Percentiles rank a stretch among this genome's conserved stretches.
Evolutionary conservation across 2,113 vertebrate species (phyloP).

Genomic region (Dicrurus megarhynchus): DNA sequence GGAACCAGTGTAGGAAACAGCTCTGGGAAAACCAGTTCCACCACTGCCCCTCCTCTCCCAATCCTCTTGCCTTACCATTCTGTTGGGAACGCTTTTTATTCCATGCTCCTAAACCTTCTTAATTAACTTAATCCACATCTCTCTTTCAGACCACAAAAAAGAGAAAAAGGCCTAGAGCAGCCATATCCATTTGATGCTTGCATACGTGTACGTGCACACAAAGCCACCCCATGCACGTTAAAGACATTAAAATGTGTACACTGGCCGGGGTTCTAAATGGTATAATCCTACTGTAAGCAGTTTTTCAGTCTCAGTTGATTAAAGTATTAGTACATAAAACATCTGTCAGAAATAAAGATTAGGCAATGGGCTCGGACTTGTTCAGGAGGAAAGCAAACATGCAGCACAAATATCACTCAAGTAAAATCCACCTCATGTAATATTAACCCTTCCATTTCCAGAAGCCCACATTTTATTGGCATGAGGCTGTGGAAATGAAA

Average conservation of each 20-base stretch:
- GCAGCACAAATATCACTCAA: background rate
- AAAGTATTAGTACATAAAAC: conserved; percentile 53
- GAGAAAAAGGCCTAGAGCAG: background rate
- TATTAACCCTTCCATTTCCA: conserved; percentile 15
- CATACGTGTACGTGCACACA: background rate
- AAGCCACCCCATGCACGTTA: background rate
- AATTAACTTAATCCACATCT: background rate
- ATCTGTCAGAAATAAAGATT: conserved; percentile 57
- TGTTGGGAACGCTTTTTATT: background rate
- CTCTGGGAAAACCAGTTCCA: background rate
- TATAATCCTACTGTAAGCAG: conserved; percentile 25
- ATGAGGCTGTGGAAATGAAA: background rate
- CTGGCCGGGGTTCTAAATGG: background rate
- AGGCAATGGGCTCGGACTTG: conserved; percentile 17
- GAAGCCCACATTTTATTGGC: background rate
- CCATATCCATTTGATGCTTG: background rate
- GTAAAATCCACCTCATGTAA: background rate
- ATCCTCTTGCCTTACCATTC: background rate
- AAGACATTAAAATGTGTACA: background rate
- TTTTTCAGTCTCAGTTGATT: conserved; percentile 34
- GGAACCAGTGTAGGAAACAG: background rate
- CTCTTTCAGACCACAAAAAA: background rate
- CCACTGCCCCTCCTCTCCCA: background rate
- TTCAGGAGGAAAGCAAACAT: conserved; percentile 20
- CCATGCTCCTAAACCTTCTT: background rate